phyloP scores from a whole-genome alignment of 2,888 invertebrate genomes.

The Eudemis profundana region DNA sequence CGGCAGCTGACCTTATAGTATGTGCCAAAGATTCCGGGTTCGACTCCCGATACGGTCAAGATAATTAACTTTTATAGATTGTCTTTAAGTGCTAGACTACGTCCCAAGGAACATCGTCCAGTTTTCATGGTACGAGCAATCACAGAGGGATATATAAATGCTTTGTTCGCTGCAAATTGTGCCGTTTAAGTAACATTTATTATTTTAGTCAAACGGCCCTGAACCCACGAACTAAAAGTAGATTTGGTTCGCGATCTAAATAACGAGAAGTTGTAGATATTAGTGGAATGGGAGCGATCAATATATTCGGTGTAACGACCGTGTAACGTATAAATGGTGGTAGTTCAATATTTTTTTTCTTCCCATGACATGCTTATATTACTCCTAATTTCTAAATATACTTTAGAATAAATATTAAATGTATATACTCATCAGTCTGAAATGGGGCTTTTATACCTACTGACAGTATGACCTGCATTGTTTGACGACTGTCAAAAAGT shows the following conservation, averaged over 20 bases:
- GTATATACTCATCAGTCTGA: not conserved
- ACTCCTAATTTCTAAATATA: not conserved
- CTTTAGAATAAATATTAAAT: not conserved
- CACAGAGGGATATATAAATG: too few relatives aligned
- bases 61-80: too few relatives aligned
- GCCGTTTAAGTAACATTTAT: too few relatives aligned
- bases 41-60: too few relatives aligned
- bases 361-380: slow-evolving; percentile 3
- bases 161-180: too few relatives aligned
- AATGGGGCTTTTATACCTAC: not conserved
- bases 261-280: slow-evolving; percentile 22
- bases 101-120: too few relatives aligned
- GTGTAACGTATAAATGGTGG: slow-evolving; percentile 1
- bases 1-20: too few relatives aligned
- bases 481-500: too few relatives aligned
- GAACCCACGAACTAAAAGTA: slow-evolving; percentile 26
- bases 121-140: too few relatives aligned
- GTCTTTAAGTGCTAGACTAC: too few relatives aligned
- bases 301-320: slow-evolving; percentile 19
- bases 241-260: slow-evolving; percentile 24
- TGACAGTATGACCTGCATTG: too few relatives aligned
- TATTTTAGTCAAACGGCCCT: slow-evolving; percentile 10
- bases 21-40: too few relatives aligned
- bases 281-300: slow-evolving; percentile 28
- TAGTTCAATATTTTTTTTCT: not conserved